Conservation (phyloP, 1,140 invertebrate genomes). For the Chlorops oryzae region DNA sequence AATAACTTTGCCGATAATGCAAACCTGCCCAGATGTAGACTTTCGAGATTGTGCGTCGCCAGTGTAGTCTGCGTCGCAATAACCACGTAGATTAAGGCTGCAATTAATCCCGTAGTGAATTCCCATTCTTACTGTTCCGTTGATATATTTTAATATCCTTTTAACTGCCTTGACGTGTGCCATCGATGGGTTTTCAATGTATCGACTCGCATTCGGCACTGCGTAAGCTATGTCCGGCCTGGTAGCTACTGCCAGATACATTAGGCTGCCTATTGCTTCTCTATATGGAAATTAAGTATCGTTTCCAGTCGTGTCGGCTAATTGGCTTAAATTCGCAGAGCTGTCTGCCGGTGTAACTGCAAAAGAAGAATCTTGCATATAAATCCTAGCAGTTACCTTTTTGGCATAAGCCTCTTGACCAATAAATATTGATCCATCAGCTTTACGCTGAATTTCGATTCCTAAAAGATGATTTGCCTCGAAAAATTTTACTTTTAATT, state of each 20-base stretch:
- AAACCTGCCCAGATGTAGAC: slow-evolving; percentile 42
- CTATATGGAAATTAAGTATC: slow-evolving; percentile 32
- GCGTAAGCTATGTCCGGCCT: slow-evolving; percentile 44
- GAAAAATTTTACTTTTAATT: no score
- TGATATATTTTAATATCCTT: no score
- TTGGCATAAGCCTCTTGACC: no score
- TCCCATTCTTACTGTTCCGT: no score
- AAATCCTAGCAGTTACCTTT: slow-evolving; percentile 23
- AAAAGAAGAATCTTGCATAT: slow-evolving; percentile 29
- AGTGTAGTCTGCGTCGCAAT: slow-evolving; percentile 47
- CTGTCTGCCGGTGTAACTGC: slow-evolving; percentile 19
- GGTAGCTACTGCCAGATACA: slow-evolving; percentile 40
- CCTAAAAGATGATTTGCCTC: no score
- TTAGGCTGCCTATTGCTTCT: slow-evolving; percentile 39
- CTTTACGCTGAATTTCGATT: no score
- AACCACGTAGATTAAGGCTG: slow-evolving; percentile 21
- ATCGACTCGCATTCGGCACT: slow-evolving; percentile 33
- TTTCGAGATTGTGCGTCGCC: slow-evolving; percentile 33
- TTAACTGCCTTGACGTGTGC: no score
- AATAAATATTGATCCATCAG: no score
- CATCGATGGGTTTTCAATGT: no score
- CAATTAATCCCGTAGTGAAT: slow-evolving; percentile 18
- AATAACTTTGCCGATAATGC: slow-evolving; percentile 31
- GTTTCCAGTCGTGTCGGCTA: slow-evolving; percentile 37
- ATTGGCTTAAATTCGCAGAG: slow-evolving; percentile 23